These are phyloP conservation scores for Muntiacus reevesi DNA, from an alignment of 2,113 vertebrate species.

Conservation along the genomic window DNA sequence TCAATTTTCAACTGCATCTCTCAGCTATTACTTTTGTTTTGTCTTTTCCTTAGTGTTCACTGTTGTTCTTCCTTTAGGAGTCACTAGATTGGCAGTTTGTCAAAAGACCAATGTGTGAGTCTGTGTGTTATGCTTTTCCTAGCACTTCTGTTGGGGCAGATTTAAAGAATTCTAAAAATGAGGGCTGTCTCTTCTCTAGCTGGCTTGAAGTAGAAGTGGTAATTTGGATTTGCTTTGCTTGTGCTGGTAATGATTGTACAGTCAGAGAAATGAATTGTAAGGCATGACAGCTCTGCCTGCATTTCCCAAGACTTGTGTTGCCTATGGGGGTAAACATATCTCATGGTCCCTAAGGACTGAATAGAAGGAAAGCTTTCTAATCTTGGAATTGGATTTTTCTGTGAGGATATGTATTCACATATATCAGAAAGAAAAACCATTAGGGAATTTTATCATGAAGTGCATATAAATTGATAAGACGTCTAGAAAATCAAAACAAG, in stretches of 20 bases:
- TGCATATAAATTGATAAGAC: neutral
- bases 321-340: neutral
- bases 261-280: slow-evolving; percentile 17
- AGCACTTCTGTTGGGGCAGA: slow-evolving; percentile 4
- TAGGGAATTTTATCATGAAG: slow-evolving; percentile 26
- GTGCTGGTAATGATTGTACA: neutral
- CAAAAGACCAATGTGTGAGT: slow-evolving; percentile 44
- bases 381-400: slow-evolving; percentile 30
- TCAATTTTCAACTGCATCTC: neutral
- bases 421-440: slow-evolving; percentile 32
- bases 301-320: neutral
- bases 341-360: neutral
- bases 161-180: slow-evolving; percentile 43
- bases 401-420: neutral
- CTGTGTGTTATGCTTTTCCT: neutral
- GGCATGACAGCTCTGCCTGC: neutral
- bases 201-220: neutral
- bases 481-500: slow-evolving; percentile 23
- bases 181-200: neutral
- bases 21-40: slow-evolving; percentile 13
- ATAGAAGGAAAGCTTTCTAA: slow-evolving; percentile 29
- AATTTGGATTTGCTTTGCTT: slow-evolving; percentile 39
- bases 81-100: slow-evolving; percentile 15
- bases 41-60: neutral
- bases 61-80: slow-evolving; percentile 9